phyloP scores from a whole-genome alignment of 2,113 vertebrate species.

The Edolisoma coerulescens region DNA sequence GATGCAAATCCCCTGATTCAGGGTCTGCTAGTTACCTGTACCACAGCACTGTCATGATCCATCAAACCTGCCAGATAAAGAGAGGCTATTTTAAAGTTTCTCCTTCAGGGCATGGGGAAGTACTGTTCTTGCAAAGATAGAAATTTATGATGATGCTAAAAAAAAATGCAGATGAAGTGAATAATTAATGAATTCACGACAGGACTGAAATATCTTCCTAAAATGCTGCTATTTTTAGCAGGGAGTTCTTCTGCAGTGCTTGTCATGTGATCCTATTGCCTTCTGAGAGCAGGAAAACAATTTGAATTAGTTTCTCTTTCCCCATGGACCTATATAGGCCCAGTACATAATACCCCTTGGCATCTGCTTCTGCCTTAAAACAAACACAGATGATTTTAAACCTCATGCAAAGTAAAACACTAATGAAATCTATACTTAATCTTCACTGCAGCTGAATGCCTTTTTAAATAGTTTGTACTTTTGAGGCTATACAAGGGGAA shows the following conservation, averaged over 20 bases:
- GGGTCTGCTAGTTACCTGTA: background rate
- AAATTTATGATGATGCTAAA: slow-evolving; percentile 54
- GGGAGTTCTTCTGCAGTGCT: slow-evolving; percentile 38
- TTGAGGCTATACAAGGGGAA: background rate
- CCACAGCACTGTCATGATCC: background rate
- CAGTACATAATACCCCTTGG: background rate
- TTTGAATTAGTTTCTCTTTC: slow-evolving; percentile 45
- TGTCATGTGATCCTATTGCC: slow-evolving; percentile 52
- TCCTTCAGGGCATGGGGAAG: slow-evolving; percentile 34
- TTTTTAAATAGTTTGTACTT: background rate
- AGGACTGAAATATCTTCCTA: slow-evolving; percentile 55
- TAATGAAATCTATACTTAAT: background rate
- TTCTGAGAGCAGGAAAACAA: slow-evolving; percentile 47
- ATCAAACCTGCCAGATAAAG: slow-evolving; percentile 31
- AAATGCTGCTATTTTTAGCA: slow-evolving; percentile 50
- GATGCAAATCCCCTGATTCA: background rate
- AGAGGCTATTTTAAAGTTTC: slow-evolving; percentile 50
- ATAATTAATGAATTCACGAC: slow-evolving; percentile 25
- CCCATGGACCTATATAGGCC: background rate
- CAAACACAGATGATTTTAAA: slow-evolving; percentile 19
- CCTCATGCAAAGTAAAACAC: background rate
- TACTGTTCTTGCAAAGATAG: slow-evolving; percentile 24
- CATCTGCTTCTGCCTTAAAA: slow-evolving; percentile 52
- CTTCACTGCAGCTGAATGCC: background rate
- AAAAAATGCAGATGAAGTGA: slow-evolving; percentile 29